Evolutionary conservation across 2,888 invertebrate genomes (phyloP).

Genomic region (Camptogramma bilineatum): DNA sequence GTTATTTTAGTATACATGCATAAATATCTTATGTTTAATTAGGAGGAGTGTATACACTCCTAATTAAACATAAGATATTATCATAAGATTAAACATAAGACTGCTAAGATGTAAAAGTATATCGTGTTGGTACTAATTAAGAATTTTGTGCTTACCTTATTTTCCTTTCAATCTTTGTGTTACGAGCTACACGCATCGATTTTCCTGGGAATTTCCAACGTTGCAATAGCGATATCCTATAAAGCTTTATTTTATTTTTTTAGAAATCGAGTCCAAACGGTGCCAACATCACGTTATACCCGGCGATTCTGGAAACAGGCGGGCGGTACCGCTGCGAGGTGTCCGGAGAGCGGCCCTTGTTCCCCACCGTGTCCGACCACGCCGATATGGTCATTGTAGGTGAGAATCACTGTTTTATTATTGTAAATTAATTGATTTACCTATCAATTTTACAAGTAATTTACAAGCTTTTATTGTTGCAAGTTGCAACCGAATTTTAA

Average conservation of each 20-base stretch:
- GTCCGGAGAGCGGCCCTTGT: conserved; percentile 91
- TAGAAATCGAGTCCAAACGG: conserved; percentile 88
- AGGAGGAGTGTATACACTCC: too few relatives aligned
- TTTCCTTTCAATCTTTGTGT: not conserved
- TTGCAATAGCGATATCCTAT: conserved; percentile 13
- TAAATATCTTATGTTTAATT: too few relatives aligned
- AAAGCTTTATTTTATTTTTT: conserved; percentile 34
- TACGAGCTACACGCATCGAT: not conserved
- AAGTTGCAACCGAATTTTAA: too few relatives aligned
- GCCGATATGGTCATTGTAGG: conserved; percentile 91
- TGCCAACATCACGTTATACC: conserved; percentile 87
- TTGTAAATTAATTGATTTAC: not conserved
- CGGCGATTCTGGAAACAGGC: conserved; percentile 89
- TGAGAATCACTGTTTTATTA: conserved; percentile 65
- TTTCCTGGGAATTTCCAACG: conserved; percentile 5
- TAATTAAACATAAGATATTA: too few relatives aligned
- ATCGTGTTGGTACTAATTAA: too few relatives aligned
- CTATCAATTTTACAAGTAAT: not conserved
- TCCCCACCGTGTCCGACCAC: conserved; percentile 91
- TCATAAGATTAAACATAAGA: too few relatives aligned
- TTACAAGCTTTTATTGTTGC: not conserved
- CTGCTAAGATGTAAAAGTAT: too few relatives aligned
- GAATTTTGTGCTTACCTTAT: not conserved
- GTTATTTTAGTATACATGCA: too few relatives aligned
- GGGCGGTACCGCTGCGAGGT: conserved; percentile 92